These are phyloP conservation scores for Amphipoea oculea DNA, from an alignment of 2,888 invertebrate species.

Conservation along the genomic window DNA sequence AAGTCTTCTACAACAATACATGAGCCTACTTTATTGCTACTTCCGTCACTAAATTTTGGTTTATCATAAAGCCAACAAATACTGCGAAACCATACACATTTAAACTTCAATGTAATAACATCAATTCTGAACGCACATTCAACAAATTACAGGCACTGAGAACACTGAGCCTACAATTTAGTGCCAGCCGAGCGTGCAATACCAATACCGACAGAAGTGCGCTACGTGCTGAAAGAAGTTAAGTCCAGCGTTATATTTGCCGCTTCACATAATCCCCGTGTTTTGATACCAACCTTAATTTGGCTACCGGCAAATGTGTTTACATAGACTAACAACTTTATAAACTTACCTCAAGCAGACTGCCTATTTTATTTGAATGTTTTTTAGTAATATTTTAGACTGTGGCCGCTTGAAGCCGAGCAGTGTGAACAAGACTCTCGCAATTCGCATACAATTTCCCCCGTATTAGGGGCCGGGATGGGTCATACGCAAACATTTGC, in stretches of 20 bases:
- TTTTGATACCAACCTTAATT: constrained; percentile 41
- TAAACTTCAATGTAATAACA: constrained; percentile 63
- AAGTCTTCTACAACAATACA: constrained; percentile 15
- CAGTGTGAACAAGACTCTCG: constrained; percentile 47
- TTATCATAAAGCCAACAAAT: constrained; percentile 60
- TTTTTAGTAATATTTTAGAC: constrained; percentile 21
- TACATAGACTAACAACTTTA: constrained; percentile 19
- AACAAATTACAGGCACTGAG: constrained; percentile 65
- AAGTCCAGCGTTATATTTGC: constrained; percentile 65
- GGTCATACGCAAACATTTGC: constrained; percentile 80
- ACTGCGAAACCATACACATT: constrained; percentile 49
- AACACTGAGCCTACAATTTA: constrained; percentile 70
- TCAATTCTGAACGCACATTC: constrained; percentile 61
- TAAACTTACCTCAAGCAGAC: neutral
- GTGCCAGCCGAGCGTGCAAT: constrained; percentile 62
- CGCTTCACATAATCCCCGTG: constrained; percentile 54
- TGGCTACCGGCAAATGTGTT: constrained; percentile 9
- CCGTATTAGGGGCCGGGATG: constrained; percentile 56
- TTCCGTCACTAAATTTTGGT: constrained; percentile 28
- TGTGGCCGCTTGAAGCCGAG: constrained; percentile 23
- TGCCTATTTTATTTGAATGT: neutral
- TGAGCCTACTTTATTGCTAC: constrained; percentile 27
- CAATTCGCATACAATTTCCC: constrained; percentile 64
- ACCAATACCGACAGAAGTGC: constrained; percentile 69
- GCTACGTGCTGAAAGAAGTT: constrained; percentile 71